phyloP scores from a whole-genome alignment of 2,888 invertebrate species.

The Rotaria socialis region DNA sequence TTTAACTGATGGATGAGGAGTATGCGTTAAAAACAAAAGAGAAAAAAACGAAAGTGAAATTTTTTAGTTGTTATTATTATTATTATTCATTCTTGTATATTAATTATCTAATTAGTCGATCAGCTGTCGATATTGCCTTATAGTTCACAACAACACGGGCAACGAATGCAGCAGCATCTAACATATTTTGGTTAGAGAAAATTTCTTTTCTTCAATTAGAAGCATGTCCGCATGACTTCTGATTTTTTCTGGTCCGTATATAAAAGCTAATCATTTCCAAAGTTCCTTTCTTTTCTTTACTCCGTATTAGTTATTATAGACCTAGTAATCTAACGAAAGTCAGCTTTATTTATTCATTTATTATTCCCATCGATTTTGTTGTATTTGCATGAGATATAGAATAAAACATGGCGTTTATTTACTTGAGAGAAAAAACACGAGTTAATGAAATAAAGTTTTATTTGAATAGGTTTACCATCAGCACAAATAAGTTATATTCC shows the following conservation, averaged over 20 bases:
- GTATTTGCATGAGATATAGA: not conserved
- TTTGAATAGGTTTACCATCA: not conserved
- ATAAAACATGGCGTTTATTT: not conserved
- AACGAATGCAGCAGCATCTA: not conserved
- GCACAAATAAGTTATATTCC: conserved; percentile 36
- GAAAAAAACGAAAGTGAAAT: not conserved
- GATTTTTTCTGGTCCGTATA: not conserved
- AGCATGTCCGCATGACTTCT: not conserved
- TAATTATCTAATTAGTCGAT: conserved; percentile 17
- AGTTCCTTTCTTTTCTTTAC: not conserved
- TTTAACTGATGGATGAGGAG: not conserved
- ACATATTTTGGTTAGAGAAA: not conserved
- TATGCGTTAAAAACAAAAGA: not conserved
- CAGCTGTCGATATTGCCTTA: not conserved
- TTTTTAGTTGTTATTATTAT: not conserved
- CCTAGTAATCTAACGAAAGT: not conserved
- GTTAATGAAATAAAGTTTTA: not conserved
- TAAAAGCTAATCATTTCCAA: not conserved
- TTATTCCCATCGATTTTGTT: not conserved
- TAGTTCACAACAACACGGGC: not conserved
- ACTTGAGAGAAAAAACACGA: not conserved
- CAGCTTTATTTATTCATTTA: not conserved
- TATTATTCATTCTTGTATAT: not conserved
- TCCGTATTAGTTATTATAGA: not conserved
- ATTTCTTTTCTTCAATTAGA: not conserved